Conservation (phyloP, 2,113 vertebrate species). For the Tricholaema leucomelas region DNA sequence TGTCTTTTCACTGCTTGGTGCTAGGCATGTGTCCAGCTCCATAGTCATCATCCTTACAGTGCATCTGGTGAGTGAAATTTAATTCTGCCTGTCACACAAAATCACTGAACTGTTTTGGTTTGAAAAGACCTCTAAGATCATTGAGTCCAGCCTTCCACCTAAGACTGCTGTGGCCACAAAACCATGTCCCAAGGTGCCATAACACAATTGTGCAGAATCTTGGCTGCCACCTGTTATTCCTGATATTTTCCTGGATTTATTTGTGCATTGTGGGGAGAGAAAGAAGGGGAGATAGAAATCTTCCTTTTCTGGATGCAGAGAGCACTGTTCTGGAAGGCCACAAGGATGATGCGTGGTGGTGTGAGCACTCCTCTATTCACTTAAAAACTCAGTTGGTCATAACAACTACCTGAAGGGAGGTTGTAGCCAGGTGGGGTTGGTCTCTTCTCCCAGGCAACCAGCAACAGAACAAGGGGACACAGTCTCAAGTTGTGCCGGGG, state of each 20-base stretch:
- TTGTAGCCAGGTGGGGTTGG: too few species aligned
- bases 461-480: too few species aligned
- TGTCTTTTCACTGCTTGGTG: not conserved
- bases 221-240: not conserved
- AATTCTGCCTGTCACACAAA: not conserved
- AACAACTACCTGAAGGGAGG: too few species aligned
- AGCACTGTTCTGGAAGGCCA: not conserved
- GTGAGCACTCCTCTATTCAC: conserved; percentile 13
- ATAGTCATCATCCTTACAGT: not conserved
- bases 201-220: not conserved
- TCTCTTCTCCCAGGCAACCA: too few species aligned
- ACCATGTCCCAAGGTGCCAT: accelerated
- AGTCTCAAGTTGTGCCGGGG: too few species aligned
- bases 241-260: not conserved
- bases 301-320: not conserved
- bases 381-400: conserved; percentile 43
- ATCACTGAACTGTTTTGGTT: too few species aligned
- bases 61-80: not conserved
- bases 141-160: too few species aligned
- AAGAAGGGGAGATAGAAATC: not conserved
- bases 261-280: not conserved
- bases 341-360: not conserved
- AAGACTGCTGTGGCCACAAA: not conserved
- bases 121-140: too few species aligned
- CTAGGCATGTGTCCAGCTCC: not conserved